Conservation (phyloP, 2,888 invertebrate species). For the Drosophila aldrichi region DNA sequence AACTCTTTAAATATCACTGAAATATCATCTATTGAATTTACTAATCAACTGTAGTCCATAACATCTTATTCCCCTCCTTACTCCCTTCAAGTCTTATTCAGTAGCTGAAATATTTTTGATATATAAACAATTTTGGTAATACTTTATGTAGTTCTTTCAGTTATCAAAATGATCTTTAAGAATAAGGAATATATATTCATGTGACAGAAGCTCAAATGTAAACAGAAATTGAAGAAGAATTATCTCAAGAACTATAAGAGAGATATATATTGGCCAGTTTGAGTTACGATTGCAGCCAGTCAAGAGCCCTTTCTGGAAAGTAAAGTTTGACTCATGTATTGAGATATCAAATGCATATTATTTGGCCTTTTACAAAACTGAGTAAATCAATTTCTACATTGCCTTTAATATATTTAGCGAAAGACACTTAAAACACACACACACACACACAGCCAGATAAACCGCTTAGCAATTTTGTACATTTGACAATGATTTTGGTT, state of each 20-base stretch:
- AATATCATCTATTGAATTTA: background rate
- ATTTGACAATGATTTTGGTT: constrained; percentile 9
- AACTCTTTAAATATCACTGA: background rate
- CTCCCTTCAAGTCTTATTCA: too few relatives aligned
- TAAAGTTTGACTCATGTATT: background rate
- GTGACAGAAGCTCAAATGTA: background rate
- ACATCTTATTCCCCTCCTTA: background rate
- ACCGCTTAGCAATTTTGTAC: constrained; percentile 34
- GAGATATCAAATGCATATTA: constrained; percentile 12
- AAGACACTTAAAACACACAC: background rate
- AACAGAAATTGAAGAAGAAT: background rate
- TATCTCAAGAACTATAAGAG: background rate
- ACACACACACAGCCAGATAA: background rate
- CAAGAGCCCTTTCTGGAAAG: background rate
- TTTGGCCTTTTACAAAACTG: constrained; percentile 8
- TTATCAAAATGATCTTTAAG: background rate
- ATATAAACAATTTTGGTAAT: too few relatives aligned
- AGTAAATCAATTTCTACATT: constrained; percentile 14
- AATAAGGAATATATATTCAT: background rate
- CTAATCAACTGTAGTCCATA: background rate
- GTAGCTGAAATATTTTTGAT: too few relatives aligned
- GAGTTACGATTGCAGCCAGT: too few relatives aligned
- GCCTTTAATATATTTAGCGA: constrained; percentile 18
- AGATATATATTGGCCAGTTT: background rate
- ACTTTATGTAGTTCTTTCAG: background rate